A percentile compares a stretch with the other conserved stretches of the same genome.
Conservation (phyloP, 2,888 invertebrate genomes). For the Baronia brevicornis region DNA sequence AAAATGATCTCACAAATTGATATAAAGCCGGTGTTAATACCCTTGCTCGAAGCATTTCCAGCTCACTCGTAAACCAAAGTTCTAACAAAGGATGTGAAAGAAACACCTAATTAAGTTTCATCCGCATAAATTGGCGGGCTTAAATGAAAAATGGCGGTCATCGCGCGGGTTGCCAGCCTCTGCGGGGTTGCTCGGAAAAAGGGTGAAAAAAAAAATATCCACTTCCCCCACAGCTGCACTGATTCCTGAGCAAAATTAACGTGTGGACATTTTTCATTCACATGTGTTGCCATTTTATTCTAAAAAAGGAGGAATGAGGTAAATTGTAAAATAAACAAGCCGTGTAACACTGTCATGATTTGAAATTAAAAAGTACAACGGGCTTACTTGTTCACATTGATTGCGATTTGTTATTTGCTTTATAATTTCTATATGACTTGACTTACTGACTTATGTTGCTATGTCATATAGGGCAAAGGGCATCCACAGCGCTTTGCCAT, state of each 20-base stretch:
- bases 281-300: slow-evolving; percentile 20
- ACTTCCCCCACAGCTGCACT: slow-evolving; percentile 19
- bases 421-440: too few species aligned
- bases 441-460: too few species aligned
- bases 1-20: slow-evolving; percentile 4
- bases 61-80: slow-evolving; percentile 3
- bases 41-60: slow-evolving; percentile 8
- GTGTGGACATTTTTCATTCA: slow-evolving; percentile 20
- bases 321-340: slow-evolving; percentile 15
- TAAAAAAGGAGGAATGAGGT: slow-evolving; percentile 14
- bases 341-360: slow-evolving; percentile 7
- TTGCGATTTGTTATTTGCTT: too few species aligned
- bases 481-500: too few species aligned
- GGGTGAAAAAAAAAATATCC: slow-evolving; percentile 18
- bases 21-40: slow-evolving; percentile 6
- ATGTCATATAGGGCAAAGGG: too few species aligned
- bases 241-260: slow-evolving; percentile 25
- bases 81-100: slow-evolving; percentile 11
- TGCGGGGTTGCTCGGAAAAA: slow-evolving; percentile 17
- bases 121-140: slow-evolving; percentile 19
- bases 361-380: too few species aligned
- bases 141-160: slow-evolving; percentile 34
- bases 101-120: slow-evolving; percentile 20
- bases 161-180: slow-evolving; percentile 16
- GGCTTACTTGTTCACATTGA: too few species aligned